Evolutionary conservation across 2,888 invertebrate species (phyloP).

Genomic region (Acanthosepion pharaonis): DNA sequence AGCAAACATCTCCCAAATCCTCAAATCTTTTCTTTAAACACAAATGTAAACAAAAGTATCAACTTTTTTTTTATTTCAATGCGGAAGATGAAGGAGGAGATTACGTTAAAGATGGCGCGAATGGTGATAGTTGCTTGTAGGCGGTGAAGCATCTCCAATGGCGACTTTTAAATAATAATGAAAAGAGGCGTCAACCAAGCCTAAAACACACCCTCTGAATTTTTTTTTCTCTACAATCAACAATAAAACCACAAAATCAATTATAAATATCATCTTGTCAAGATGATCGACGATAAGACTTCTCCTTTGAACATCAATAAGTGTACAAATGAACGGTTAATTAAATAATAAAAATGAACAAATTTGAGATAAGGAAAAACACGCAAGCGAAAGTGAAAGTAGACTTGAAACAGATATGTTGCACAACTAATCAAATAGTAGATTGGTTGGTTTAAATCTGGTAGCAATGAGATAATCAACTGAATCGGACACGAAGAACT

Average conservation of each 20-base stretch:
- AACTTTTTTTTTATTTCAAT: neutral
- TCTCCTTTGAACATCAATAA: neutral
- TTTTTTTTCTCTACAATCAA: neutral
- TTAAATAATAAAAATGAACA: neutral
- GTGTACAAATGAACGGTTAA: neutral
- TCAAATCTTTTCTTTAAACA: neutral
- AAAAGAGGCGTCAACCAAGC: neutral
- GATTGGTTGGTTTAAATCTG: neutral
- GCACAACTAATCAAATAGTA: neutral
- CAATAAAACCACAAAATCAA: neutral
- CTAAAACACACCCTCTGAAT: neutral
- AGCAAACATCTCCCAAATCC: neutral
- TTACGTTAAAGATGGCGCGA: neutral
- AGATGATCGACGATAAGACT: neutral
- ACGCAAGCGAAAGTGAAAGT: neutral
- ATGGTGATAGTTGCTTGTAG: neutral
- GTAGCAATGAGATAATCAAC: conserved; percentile 33
- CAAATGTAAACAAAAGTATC: conserved; percentile 11
- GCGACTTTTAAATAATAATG: neutral
- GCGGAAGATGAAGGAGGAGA: neutral
- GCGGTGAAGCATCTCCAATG: neutral
- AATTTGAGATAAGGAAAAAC: neutral
- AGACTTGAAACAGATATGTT: neutral
- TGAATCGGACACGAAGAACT: neutral
- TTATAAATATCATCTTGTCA: neutral